Evolutionary conservation across 2,113 vertebrate genomes (phyloP).

Genomic region (Thamnaconus septentrionalis): DNA sequence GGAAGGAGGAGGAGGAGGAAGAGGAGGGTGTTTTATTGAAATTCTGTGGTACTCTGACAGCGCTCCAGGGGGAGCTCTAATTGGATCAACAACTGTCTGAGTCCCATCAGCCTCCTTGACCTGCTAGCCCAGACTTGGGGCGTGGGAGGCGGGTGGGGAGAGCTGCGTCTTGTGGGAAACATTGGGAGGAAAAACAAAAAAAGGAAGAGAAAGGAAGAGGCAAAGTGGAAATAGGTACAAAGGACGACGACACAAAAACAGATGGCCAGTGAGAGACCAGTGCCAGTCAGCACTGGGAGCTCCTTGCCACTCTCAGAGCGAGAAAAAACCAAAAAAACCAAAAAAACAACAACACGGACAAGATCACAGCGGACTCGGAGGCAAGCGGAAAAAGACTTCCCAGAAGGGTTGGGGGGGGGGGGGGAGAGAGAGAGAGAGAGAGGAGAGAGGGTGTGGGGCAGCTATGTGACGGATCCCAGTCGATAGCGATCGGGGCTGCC

Average conservation of each 20-base stretch:
- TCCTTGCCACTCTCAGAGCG: too few relatives aligned
- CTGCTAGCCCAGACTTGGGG: conserved; percentile 47
- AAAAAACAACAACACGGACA: not conserved
- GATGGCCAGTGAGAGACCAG: conserved; percentile 4
- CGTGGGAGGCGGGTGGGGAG: not conserved
- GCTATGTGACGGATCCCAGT: conserved; percentile 62
- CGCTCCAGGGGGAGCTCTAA: conserved; percentile 61
- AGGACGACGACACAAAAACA: conserved; percentile 6
- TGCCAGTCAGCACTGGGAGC: not conserved
- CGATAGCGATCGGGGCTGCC: conserved; percentile 66
- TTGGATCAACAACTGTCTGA: conserved; percentile 75
- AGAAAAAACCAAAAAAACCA: too few relatives aligned
- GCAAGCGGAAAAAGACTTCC: conserved; percentile 26
- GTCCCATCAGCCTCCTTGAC: conserved; percentile 68
- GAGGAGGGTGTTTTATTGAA: conserved; percentile 50
- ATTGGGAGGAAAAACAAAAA: too few relatives aligned
- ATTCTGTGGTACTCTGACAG: conserved; percentile 45
- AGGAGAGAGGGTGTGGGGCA: too few relatives aligned
- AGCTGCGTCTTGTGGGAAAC: conserved; percentile 53
- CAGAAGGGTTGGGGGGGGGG: conserved; percentile 36
- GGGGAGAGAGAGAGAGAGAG: too few relatives aligned
- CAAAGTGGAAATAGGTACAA: not conserved
- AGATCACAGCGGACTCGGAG: conserved; percentile 37
- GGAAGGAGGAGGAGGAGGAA: conserved; percentile 14
- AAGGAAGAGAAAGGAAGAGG: conserved; percentile 15